Percentiles rank a stretch among this genome's conserved stretches.
Evolutionary conservation across 2,113 vertebrate species (phyloP).

Genomic region (Dasypus novemcinctus): DNA sequence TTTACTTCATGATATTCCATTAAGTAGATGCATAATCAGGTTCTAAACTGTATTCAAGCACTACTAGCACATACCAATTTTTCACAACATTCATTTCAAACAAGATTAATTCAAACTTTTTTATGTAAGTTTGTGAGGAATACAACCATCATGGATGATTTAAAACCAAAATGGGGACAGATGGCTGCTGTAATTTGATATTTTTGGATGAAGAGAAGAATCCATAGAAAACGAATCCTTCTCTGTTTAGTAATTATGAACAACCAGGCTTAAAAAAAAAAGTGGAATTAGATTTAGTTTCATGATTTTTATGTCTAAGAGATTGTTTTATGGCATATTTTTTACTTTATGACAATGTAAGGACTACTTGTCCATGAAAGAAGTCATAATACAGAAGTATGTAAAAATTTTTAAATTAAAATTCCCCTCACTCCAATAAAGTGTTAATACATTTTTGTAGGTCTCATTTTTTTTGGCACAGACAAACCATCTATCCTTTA

Average conservation of each 20-base stretch:
- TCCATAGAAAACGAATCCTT: not conserved
- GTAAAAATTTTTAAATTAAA: not conserved
- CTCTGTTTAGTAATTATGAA: not conserved
- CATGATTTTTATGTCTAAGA: constrained; percentile 34
- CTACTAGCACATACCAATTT: not conserved
- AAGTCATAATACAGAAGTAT: not conserved
- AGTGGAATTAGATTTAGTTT: not conserved
- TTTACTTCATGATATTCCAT: constrained; percentile 5
- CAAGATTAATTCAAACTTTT: constrained; percentile 44
- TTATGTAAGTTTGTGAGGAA: not conserved
- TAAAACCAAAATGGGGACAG: constrained; percentile 16
- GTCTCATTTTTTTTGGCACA: not conserved
- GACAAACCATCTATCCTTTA: not conserved
- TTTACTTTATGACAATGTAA: not conserved
- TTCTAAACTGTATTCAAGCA: not conserved
- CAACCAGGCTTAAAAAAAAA: not conserved
- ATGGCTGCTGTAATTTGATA: not conserved
- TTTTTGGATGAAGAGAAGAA: not conserved
- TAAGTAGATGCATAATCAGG: not conserved
- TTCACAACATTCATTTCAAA: constrained; percentile 30
- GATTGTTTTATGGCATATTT: not conserved
- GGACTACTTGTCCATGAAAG: not conserved
- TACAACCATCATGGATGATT: not conserved
- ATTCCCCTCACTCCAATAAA: not conserved
- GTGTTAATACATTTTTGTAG: not conserved